Evolutionary conservation across 2,113 vertebrate species (phyloP), one percentile per base, ranked within the genome.

Genomic region (Motacilla alba): DNA sequence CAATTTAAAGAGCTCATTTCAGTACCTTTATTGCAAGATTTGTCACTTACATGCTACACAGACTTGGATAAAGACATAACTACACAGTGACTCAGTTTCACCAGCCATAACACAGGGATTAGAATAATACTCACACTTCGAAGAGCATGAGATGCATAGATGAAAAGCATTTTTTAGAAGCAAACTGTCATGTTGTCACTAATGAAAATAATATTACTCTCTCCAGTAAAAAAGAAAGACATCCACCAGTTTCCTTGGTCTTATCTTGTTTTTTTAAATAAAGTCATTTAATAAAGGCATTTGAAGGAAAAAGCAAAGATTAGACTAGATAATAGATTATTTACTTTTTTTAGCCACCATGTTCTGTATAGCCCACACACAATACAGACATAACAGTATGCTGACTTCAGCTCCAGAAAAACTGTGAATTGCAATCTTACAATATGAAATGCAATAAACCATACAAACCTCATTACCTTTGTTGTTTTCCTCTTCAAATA

Each of bases 141-240:
- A 91, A 79, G n/a, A 37, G 24, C 7, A 76, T 11, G 2, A 31
- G 7, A 85, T 19, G 11, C 13, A 76, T 4, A 60, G 6, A 63
- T 43, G 19, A 50, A 55, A 72, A 56, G 4, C 14, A 47, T 5
- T 82, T 82, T 82, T 56, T 16, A 63, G 30, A 21, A 84, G 27
- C 5, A 67, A 93, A 74, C 4, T 37, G 4, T 55, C 68, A 47
- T 1, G 7, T 44, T 55, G 27, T 63, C 53, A 84, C 21, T 63
- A 60, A 67, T 52, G 15, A 81, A 59, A 91, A 67, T 28, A 77
- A 55, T 46, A 60, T 3, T 52, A 28, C 7, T 55, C 1, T 66
- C 70, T 90, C 73, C 43, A 93, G 35, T 90, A 81, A 11, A 78
- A 9, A 89, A 91, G 22, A n/a, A 27, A 95, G 91, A 94, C 83